Conservation (phyloP, 1,140 invertebrate genomes). For the Drosophila burlai region DNA sequence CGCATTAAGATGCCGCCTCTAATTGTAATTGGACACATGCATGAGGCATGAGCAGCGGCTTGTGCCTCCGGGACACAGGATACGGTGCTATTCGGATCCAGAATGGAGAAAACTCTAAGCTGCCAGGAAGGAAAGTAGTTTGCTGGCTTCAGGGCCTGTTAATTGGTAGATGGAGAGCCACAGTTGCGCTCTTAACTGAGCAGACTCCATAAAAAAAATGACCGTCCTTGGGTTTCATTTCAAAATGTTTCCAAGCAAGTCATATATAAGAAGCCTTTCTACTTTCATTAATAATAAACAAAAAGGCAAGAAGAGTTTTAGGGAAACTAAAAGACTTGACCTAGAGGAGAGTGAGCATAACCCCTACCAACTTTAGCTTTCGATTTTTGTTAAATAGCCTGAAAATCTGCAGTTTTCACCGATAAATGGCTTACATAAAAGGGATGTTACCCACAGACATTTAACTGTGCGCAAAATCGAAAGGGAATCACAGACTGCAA, state of each 20-base stretch:
- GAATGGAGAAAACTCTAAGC: background rate
- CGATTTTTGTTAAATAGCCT: background rate
- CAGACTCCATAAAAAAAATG: background rate
- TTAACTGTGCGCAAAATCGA: background rate
- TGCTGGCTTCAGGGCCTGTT: conserved; percentile 35
- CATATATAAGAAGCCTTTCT: background rate
- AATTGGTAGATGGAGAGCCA: conserved; percentile 17
- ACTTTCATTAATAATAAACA: too few relatives aligned
- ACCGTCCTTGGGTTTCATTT: background rate
- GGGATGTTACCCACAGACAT: too few relatives aligned
- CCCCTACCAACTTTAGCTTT: background rate
- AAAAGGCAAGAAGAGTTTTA: too few relatives aligned
- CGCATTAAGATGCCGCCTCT: conserved; percentile 31
- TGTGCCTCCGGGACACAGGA: background rate
- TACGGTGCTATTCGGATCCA: background rate
- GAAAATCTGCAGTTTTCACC: background rate
- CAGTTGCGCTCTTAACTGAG: background rate
- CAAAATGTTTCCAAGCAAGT: background rate
- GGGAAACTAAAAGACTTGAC: background rate
- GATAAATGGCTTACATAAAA: background rate
- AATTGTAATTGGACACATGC: conserved; percentile 59
- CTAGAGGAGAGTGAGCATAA: background rate
- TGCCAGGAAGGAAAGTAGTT: conserved; percentile 1
- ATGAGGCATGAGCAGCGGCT: conserved; percentile 6
- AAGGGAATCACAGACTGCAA: background rate